phyloP scores from a whole-genome alignment of 2,888 invertebrate genomes.

The Polyommatus iphigenia region DNA sequence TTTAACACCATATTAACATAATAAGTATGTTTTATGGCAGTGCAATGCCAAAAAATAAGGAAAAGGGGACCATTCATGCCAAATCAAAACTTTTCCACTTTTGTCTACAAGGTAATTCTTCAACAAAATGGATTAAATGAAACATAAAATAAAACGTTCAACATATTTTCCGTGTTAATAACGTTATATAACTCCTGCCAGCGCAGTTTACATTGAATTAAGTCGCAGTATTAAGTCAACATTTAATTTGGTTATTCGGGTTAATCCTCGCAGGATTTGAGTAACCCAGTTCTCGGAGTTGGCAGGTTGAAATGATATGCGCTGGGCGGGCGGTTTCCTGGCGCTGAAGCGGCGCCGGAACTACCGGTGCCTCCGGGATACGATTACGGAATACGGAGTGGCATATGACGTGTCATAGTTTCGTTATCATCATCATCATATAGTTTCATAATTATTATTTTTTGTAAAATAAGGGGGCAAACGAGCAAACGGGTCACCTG shows the following conservation, averaged over 20 bases:
- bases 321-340: constrained; percentile 4
- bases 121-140: background rate
- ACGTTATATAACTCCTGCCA: background rate
- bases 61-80: too few species aligned
- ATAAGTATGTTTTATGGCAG: too few species aligned
- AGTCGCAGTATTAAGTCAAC: constrained; percentile 17
- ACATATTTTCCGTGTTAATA: background rate
- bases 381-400: background rate
- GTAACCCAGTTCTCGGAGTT: constrained; percentile 6
- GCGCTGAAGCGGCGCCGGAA: background rate
- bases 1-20: too few species aligned
- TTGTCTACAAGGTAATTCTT: too few species aligned
- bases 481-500: too few species aligned
- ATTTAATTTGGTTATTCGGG: constrained; percentile 7
- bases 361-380: background rate
- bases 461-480: too few species aligned
- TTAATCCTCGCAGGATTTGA: constrained; percentile 17
- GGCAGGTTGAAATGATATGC: constrained; percentile 3
- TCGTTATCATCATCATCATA: constrained; percentile 3
- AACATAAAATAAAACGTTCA: background rate
- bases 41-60: too few species aligned
- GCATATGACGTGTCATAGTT: background rate
- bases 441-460: background rate
- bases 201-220: constrained; percentile 6
- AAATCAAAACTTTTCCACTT: too few species aligned